Evolutionary conservation across 2,113 vertebrate genomes (phyloP).

Genomic region (Gambusia affinis): DNA sequence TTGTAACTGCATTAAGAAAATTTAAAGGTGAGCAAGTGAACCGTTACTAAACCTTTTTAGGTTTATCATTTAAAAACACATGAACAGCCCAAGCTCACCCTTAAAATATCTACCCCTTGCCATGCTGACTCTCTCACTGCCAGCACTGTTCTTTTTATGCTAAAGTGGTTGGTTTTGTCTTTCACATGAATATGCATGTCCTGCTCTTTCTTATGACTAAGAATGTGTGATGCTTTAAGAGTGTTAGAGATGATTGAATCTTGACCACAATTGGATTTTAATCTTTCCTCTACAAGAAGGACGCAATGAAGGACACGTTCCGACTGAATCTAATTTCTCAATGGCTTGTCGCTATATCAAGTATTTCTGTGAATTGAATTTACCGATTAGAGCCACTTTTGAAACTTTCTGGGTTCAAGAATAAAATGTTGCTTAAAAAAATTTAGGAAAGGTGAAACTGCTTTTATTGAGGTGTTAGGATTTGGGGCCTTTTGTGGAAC

Average conservation of each 20-base stretch:
- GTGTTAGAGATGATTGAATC: constrained; percentile 63
- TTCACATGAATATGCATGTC: constrained; percentile 57
- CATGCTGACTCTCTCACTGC: neutral
- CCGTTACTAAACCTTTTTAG: neutral
- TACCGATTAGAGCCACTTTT: constrained; percentile 53
- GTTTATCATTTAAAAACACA: neutral
- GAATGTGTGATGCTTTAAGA: constrained; percentile 36
- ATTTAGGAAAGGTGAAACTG: constrained; percentile 19
- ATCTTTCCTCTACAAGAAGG: constrained; percentile 55
- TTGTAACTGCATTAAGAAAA: neutral
- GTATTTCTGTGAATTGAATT: constrained; percentile 23
- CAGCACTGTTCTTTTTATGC: constrained; percentile 33
- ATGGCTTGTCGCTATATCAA: constrained; percentile 57
- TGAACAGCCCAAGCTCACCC: neutral
- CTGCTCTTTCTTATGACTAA: constrained; percentile 30
- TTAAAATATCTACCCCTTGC: neutral
- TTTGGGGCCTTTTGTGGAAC: constrained; percentile 4
- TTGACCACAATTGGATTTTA: constrained; percentile 62
- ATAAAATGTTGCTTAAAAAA: constrained; percentile 27
- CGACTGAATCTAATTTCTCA: constrained; percentile 66
- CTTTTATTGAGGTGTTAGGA: constrained; percentile 18
- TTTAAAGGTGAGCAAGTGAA: neutral
- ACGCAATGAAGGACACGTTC: constrained; percentile 51
- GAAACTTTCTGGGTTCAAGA: constrained; percentile 13
- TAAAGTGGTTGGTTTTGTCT: constrained; percentile 26